These are phyloP conservation scores for Acronicta psi DNA, from an alignment of 2,888 invertebrate species.

Conservation along the genomic window DNA sequence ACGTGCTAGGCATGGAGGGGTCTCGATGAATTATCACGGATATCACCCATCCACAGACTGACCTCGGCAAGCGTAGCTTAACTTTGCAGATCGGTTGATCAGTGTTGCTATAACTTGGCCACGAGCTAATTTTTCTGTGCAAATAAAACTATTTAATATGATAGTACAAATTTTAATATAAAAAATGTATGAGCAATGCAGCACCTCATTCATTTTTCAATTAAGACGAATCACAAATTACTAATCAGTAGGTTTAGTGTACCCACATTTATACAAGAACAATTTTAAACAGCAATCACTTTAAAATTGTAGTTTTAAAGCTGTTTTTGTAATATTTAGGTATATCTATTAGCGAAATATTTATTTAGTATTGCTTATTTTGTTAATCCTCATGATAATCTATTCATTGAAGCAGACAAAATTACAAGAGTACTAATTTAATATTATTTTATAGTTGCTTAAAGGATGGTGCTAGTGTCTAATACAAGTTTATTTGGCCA, in stretches of 20 bases:
- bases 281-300: slow-evolving; percentile 32
- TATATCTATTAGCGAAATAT: slow-evolving; percentile 29
- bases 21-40: too few relatives aligned
- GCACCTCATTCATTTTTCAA: slow-evolving; percentile 77
- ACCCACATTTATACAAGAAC: slow-evolving; percentile 47
- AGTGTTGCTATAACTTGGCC: too few relatives aligned
- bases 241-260: slow-evolving; percentile 42
- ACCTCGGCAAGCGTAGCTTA: too few relatives aligned
- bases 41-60: too few relatives aligned
- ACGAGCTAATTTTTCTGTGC: too few relatives aligned
- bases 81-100: too few relatives aligned
- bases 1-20: too few relatives aligned
- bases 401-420: slow-evolving; percentile 37
- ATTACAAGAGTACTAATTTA: slow-evolving; percentile 43
- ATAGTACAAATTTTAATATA: slow-evolving; percentile 64
- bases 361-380: slow-evolving; percentile 42
- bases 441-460: slow-evolving; percentile 39
- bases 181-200: slow-evolving; percentile 79
- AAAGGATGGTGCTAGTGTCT: slow-evolving; percentile 48
- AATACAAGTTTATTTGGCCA: slow-evolving; percentile 36
- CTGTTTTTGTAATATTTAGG: slow-evolving; percentile 43
- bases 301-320: slow-evolving; percentile 26
- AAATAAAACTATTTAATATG: slow-evolving; percentile 46
- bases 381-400: slow-evolving; percentile 38
- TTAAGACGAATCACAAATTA: slow-evolving; percentile 53